Conservation (phyloP, 2,113 vertebrate species). For the Lagenorhynchus albirostris region DNA sequence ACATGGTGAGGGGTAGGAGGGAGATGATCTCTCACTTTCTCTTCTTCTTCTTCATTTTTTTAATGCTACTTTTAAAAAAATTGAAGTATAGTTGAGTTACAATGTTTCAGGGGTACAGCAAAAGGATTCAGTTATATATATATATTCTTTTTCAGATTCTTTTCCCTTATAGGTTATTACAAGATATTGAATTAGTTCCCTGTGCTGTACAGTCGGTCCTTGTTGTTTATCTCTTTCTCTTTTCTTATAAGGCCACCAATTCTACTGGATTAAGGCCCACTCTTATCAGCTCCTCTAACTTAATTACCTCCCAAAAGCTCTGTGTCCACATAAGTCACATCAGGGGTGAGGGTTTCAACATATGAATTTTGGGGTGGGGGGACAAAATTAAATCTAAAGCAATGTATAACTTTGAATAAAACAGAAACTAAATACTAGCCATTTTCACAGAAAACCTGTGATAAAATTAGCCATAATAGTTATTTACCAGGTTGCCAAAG, state of each 20-base stretch:
- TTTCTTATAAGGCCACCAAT: not conserved
- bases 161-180: not conserved
- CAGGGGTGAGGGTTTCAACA: not conserved
- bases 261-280: not conserved
- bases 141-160: not conserved
- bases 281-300: not conserved
- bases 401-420: not conserved
- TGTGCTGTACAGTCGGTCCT: not conserved
- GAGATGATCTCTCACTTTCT: not conserved
- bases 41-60: not conserved
- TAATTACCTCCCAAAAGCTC: not conserved
- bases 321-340: not conserved
- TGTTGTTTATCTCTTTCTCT: not conserved
- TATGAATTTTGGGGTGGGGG: too few relatives aligned
- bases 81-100: not conserved
- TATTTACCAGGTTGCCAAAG: not conserved
- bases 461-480: not conserved
- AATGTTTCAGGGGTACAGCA: not conserved
- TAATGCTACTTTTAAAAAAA: not conserved
- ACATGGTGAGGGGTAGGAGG: too few relatives aligned
- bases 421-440: not conserved
- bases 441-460: not conserved
- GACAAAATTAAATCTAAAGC: not conserved
- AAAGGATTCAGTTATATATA: not conserved
- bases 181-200: not conserved